Percentiles rank a stretch among this genome's conserved stretches.
These are phyloP conservation scores for Dicranocentrus wangi DNA, from an alignment of 2,888 invertebrate genomes.

Conservation along the genomic window DNA sequence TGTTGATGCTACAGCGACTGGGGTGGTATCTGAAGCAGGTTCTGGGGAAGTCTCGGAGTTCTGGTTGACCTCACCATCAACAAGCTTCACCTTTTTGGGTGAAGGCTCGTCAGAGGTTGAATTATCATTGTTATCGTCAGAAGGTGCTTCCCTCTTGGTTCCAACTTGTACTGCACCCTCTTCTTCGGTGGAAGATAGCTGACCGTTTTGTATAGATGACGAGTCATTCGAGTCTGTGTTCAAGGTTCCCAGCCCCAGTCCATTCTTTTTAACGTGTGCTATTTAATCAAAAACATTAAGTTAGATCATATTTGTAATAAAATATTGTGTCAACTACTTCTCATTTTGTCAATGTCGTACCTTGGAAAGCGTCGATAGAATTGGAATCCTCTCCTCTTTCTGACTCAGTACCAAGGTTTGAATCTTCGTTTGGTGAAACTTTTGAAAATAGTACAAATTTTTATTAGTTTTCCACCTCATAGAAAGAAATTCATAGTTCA, in stretches of 20 bases:
- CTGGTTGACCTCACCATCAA: slow-evolving; percentile 32
- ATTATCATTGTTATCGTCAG: slow-evolving; percentile 42
- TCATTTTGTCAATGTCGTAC: too few relatives aligned
- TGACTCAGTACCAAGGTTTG: slow-evolving; percentile 67
- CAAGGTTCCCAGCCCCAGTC: slow-evolving; percentile 44
- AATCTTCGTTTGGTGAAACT: slow-evolving; percentile 68
- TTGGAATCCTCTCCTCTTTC: slow-evolving; percentile 69
- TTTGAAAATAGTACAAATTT: slow-evolving; percentile 27
- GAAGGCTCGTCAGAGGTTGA: slow-evolving; percentile 58
- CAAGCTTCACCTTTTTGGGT: slow-evolving; percentile 69
- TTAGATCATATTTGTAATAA: background rate
- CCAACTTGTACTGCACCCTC: slow-evolving; percentile 33
- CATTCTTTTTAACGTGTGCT: slow-evolving; percentile 62
- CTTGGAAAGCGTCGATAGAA: slow-evolving; percentile 67
- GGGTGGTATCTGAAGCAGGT: slow-evolving; percentile 39
- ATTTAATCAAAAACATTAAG: background rate
- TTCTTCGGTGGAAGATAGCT: slow-evolving; percentile 56
- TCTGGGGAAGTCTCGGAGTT: slow-evolving; percentile 40
- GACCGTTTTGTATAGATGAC: slow-evolving; percentile 60
- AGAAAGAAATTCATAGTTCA: background rate
- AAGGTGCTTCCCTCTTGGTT: slow-evolving; percentile 49
- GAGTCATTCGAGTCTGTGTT: slow-evolving; percentile 59
- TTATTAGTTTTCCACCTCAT: background rate
- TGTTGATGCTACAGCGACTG: slow-evolving; percentile 54
- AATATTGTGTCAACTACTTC: background rate